phyloP scores from a whole-genome alignment of 2,797 vertebrate species.

The Myotis vivesi region DNA sequence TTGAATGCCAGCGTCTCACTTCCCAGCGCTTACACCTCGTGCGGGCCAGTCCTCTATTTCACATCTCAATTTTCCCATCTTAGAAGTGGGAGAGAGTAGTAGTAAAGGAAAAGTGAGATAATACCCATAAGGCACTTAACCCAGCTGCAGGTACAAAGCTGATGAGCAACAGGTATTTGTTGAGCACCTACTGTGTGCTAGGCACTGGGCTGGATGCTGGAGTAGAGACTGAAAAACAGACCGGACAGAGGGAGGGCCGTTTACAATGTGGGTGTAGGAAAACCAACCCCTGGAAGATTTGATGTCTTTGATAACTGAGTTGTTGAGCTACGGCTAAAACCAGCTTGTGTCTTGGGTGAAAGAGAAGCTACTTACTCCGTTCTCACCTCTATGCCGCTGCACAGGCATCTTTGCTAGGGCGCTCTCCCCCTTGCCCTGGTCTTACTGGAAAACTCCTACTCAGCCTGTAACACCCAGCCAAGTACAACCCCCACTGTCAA shows the following conservation, averaged over 20 bases:
- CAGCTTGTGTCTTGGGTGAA: neutral
- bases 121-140: rapidly evolving
- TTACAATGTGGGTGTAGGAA: neutral
- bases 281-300: neutral
- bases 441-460: neutral
- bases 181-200: neutral
- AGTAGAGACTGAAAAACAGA: neutral
- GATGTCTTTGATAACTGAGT: neutral
- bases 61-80: conserved; percentile 20
- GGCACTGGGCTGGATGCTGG: too few species aligned
- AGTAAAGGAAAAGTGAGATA: neutral
- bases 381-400: neutral
- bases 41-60: neutral
- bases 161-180: too few species aligned
- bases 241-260: rapidly evolving
- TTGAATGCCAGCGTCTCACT: conserved; percentile 15
- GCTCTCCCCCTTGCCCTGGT: neutral
- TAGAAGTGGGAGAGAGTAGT: neutral
- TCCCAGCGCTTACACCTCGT: neutral
- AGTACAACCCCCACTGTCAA: neutral
- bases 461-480: neutral
- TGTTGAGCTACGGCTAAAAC: neutral
- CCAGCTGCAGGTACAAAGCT: neutral
- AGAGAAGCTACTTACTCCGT: rapidly evolving
- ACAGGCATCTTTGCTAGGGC: neutral